These are phyloP conservation scores for Amblyjoppa proteus DNA, from an alignment of 2,888 invertebrate genomes.

Conservation along the genomic window DNA sequence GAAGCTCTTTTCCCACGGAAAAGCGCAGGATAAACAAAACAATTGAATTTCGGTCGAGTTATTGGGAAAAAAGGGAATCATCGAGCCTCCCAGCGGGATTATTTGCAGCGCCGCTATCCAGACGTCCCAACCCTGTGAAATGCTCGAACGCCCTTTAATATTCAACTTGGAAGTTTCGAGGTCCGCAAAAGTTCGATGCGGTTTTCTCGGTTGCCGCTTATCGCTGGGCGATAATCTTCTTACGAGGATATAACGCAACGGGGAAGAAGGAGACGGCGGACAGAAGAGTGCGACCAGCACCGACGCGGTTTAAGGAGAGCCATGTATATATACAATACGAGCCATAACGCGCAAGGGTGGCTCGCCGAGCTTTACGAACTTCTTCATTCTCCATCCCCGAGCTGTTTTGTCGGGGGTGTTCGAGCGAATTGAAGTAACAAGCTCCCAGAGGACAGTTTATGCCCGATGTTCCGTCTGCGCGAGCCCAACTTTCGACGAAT, in stretches of 20 bases:
- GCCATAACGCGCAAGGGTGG: slow-evolving; percentile 60
- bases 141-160: slow-evolving; percentile 46
- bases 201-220: slow-evolving; percentile 53
- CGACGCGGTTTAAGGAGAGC: slow-evolving; percentile 49
- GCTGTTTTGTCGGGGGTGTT: slow-evolving; percentile 66
- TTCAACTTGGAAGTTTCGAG: slow-evolving; percentile 52
- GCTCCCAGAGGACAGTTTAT: slow-evolving; percentile 84
- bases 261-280: slow-evolving; percentile 20
- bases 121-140: slow-evolving; percentile 38
- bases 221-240: slow-evolving; percentile 65
- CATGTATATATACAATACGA: slow-evolving; percentile 58
- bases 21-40: neutral
- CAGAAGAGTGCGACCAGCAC: slow-evolving; percentile 51
- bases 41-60: neutral
- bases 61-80: slow-evolving; percentile 62
- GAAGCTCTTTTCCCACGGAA: neutral
- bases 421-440: slow-evolving; percentile 83
- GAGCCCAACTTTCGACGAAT: slow-evolving; percentile 12
- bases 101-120: slow-evolving; percentile 44
- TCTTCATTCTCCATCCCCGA: slow-evolving; percentile 52
- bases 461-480: slow-evolving; percentile 74
- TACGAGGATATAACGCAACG: slow-evolving; percentile 61
- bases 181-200: slow-evolving; percentile 61
- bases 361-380: slow-evolving; percentile 61
- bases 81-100: slow-evolving; percentile 11